Base-by-base conservation (phyloP, 2,888 invertebrate genomes). In the Agrochola lychnidis region DNA sequence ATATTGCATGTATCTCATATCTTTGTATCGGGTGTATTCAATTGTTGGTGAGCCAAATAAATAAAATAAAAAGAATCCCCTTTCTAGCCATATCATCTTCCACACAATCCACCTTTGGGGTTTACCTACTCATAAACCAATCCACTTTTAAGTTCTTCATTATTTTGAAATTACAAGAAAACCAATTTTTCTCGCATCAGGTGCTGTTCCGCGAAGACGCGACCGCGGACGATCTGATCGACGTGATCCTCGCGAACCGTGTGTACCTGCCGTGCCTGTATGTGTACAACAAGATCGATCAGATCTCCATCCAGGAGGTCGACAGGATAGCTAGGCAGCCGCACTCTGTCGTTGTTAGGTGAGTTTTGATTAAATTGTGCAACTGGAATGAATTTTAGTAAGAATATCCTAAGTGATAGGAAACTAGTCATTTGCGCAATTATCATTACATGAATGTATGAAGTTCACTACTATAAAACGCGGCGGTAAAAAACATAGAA, bases 281-380 rank as follows among this genome's bases (percentile, higher is more conserved):
- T 96, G 99, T 99, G 74, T 99, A 99, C 97, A 99, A 99, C 96
- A 99, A 99, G 97, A 99, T 99, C 90, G 99, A 99, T 97, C 99
- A 99, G 97, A 99, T 99, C 91, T 99, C 99, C 70, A 99, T 99
- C 87, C 99, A 99, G 95, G 99, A 99, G 97, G 99, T 99, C 12
- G 99, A 99, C 95, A 97, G 99, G 91, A 98, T 99, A 94, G 99
- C 99, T 6, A 97, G 98, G 79, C 97, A 98, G 93, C 97, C 98
- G 0, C 97, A 99, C 94, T 98, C 99, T 80, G 98, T 99, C 80
- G 99, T 99, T 81, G 99, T 99, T 87, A 99, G 99, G 99, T 99
- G 25, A 81, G 77, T 61, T 19, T 19, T 61, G 59, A 61, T 36
- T 30, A 59, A 30, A 30, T 57, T 56, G 25, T 56, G 5, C 5